Evolutionary conservation across 2,113 vertebrate genomes (phyloP), one percentile per base, ranked within the genome.

Genomic region (Macroglossus sobrinus): DNA sequence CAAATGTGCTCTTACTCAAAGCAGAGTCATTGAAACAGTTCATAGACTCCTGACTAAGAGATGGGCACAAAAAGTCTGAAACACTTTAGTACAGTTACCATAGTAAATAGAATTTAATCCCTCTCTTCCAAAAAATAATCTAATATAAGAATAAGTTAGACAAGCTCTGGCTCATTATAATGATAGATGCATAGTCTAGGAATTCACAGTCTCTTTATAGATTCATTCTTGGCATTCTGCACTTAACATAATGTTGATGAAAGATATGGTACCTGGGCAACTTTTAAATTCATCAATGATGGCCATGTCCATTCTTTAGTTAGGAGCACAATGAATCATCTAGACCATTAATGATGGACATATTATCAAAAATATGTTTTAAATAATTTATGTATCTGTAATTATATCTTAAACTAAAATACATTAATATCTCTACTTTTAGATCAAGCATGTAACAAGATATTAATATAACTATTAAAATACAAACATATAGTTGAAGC

Each of bases 141-240:
- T 79, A 89, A 93, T 86, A 53, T 11, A 75, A 95, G 88, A 93
- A 96, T 76, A 96, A 82, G 69, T 81, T 96, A 90, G 45, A 80
- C 38, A 66, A 84, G 43, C 33, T 64, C 43, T 88, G 80, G 88
- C 71, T 94, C 59, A 55, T 71, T 94, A 72, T 38, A 91, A 85
- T 64, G 94, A 78, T 63, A 96, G 72, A 93, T 64, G 79, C 38
- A 87, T 59, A 69, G 90, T 80, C 84, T 79, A 71, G 91, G 84
- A 96, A 95, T 92, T 89, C 80, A 78, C 92, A 95, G 15, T 87
- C 78, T 96, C 84, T 84, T 74, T 87, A 38, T 47, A 79, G 30
- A 87, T 87, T 92, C 84, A 87, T 47, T 96, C 61, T 79, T 96
- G 72, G 50, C 53, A 87, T 75, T 63, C 30, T 43, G 10, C 19